These are phyloP conservation scores for Atherinomorus stipes DNA, from an alignment of 2,113 vertebrate genomes.

Conservation along the genomic window DNA sequence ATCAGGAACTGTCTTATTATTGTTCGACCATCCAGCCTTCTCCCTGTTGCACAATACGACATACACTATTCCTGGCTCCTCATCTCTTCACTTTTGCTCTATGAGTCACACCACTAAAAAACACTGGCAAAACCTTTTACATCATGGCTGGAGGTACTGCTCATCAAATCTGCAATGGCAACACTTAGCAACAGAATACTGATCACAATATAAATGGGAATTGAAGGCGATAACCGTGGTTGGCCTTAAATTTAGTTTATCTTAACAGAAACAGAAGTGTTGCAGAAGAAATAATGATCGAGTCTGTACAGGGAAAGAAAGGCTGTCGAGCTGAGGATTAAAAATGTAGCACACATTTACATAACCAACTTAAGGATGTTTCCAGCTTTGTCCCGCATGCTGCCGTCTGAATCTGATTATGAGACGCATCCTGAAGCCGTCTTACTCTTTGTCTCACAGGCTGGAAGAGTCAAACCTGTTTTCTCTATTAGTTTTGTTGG, in stretches of 20 bases:
- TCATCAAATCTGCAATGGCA: conserved; percentile 47
- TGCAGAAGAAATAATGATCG: conserved; percentile 20
- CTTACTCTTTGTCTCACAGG: conserved; percentile 20
- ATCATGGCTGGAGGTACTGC: conserved; percentile 46
- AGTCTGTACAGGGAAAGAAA: conserved; percentile 8
- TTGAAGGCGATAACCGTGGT: conserved; percentile 40
- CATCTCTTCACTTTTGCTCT: conserved; percentile 42
- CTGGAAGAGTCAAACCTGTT: conserved; percentile 15
- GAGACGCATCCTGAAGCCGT: conserved; percentile 29
- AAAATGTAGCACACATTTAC: conserved; percentile 42
- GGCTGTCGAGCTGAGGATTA: conserved; percentile 20
- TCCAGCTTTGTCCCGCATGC: conserved; percentile 27
- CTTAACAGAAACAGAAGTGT: conserved; percentile 17
- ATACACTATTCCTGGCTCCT: conserved; percentile 49
- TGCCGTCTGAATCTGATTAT: conserved; percentile 44
- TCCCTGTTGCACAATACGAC: conserved; percentile 51
- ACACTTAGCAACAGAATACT: conserved; percentile 43
- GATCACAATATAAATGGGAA: conserved; percentile 35
- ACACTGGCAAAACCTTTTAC: conserved; percentile 50
- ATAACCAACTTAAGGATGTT: conserved; percentile 32
- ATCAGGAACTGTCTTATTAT: conserved; percentile 37
- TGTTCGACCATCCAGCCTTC: conserved; percentile 34
- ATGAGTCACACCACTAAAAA: conserved; percentile 52
- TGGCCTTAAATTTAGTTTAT: conserved; percentile 40
- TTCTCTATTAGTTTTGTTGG: conserved; percentile 35